phyloP scores from a whole-genome alignment of 2,797 vertebrate genomes.

The Phataginus tricuspis region DNA sequence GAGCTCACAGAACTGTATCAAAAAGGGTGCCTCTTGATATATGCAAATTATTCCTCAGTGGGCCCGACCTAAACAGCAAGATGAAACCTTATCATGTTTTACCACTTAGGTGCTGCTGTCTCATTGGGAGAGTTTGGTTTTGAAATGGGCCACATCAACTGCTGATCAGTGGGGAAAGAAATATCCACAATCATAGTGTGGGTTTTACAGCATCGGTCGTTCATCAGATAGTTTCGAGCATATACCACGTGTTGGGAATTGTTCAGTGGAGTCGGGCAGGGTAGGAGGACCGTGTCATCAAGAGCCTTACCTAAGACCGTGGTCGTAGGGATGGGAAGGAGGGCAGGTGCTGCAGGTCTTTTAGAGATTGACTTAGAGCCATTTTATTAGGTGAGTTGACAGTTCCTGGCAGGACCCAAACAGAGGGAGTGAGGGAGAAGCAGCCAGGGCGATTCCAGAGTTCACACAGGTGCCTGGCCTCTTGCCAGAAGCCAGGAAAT shows the following conservation, averaged over 20 bases:
- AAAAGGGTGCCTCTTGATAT: not conserved
- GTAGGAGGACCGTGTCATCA: not conserved
- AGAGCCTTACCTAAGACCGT: not conserved
- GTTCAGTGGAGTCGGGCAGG: not conserved
- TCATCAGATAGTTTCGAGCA: not conserved
- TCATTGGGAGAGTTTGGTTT: not conserved
- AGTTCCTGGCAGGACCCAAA: conserved; percentile 28
- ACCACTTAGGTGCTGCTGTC: not conserved
- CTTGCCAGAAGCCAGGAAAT: not conserved
- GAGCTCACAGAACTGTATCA: not conserved
- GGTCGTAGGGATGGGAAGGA: not conserved
- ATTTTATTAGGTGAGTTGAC: not conserved
- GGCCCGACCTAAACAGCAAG: not conserved
- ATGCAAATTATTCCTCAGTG: not conserved
- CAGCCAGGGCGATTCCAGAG: not conserved
- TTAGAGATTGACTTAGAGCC: not conserved
- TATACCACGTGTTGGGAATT: accelerated
- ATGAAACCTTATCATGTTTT: not conserved
- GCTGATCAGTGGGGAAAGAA: not conserved
- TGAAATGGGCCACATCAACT: not conserved
- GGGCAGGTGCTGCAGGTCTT: not conserved
- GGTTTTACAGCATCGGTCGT: not conserved
- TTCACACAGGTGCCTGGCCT: not conserved
- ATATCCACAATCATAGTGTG: not conserved
- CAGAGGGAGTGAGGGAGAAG: not conserved